Percentiles rank a stretch among this genome's conserved stretches.
phyloP scores from a whole-genome alignment of 2,888 invertebrate genomes.

The Prosopocoilus inquinatus region DNA sequence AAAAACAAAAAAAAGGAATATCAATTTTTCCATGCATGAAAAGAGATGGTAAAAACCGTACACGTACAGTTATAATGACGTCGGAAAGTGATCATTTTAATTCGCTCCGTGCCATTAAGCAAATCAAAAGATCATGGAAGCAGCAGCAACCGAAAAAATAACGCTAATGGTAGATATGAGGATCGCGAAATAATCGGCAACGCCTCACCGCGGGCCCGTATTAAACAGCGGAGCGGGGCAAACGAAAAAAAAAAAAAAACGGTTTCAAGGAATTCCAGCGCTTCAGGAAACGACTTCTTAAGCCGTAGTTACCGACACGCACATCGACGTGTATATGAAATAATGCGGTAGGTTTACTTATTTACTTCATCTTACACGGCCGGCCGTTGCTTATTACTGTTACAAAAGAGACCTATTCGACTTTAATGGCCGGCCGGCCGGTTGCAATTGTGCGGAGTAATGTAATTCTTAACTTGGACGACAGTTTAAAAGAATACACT shows the following conservation, averaged over 20 bases:
- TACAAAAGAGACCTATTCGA: neutral
- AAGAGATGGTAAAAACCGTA: too few species aligned
- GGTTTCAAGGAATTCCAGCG: neutral
- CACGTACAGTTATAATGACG: neutral
- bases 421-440: too few species aligned
- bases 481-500: too few species aligned
- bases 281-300: neutral
- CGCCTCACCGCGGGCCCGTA: neutral
- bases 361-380: conserved; percentile 1
- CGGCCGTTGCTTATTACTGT: neutral
- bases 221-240: neutral
- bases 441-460: too few species aligned
- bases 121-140: neutral
- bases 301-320: neutral
- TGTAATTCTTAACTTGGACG: too few species aligned
- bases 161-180: neutral
- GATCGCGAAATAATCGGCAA: conserved; percentile 1
- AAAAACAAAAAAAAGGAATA: too few species aligned
- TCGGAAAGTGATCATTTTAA: neutral
- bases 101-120: neutral
- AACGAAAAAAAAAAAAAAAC: too few species aligned
- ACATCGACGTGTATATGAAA: neutral
- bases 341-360: neutral
- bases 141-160: neutral
- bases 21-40: too few species aligned